Evolutionary conservation across 2,113 vertebrate genomes (phyloP), one percentile per base, ranked within the genome.

Genomic region (Ia io): DNA sequence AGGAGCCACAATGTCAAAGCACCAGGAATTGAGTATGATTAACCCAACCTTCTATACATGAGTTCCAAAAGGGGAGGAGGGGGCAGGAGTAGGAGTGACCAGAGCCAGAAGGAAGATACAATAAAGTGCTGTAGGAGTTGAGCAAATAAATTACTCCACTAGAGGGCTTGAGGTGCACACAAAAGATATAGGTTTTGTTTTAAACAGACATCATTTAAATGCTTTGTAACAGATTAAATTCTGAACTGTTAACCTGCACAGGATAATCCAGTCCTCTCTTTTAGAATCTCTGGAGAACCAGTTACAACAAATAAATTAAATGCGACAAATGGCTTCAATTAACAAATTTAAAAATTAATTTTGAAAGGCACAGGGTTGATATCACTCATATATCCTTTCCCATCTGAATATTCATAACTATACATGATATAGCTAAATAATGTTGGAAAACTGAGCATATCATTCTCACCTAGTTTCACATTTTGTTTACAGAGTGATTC

Each of bases 401-500:
- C 28, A 93, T 40, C 3, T 93, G 42, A 89, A 83, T 53, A 80
- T 82, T 87, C 77, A 42, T 69, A 69, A 79, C 51, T 94, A 77
- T 25, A 91, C n/a, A n/a, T 65, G 92, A 70, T 76, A 89, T 78
- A 96, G 44, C 12, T 67, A 93, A 84, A 84, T 49, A 95, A 90
- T 80, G 40, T 47, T 65, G 76, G 28, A 89, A 96, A 91, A 92
- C 32, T 61, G 59, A 94, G 49, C 25, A 85, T 51, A 65, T 35
- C 65, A 93, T 14, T 84, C 32, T 91, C 40, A 86, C 23, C 23
- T 44, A 85, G 28, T 70, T 84, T 88, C 40, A 59, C 40, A 63
- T 92, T 93, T 95, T 94, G n/a, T 73, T 92, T 70, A 93, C 17
- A 93, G 40, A 86, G 56, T 94, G 47, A 83, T 91, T 82, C 69